phyloP scores from a whole-genome alignment of 2,797 vertebrate genomes.

The Dendrocincla tyrannina region DNA sequence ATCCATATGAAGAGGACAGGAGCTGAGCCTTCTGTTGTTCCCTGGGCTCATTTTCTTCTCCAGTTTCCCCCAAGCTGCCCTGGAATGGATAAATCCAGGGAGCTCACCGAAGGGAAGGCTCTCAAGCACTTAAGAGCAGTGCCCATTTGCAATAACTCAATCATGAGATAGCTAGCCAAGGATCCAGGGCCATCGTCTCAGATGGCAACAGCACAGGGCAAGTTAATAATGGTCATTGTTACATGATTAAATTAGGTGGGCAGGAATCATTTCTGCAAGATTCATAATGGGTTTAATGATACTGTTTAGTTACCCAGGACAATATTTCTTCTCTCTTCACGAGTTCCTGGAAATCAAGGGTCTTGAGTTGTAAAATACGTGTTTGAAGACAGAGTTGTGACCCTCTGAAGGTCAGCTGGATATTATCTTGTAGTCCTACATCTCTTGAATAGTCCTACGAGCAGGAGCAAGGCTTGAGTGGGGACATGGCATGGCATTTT shows the following conservation, averaged over 20 bases:
- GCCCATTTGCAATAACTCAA: conserved; percentile 7
- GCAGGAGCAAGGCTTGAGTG: background rate
- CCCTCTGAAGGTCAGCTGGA: background rate
- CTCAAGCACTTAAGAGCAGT: background rate
- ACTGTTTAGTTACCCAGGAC: conserved; percentile 47
- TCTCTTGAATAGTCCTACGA: background rate
- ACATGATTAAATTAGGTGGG: conserved; percentile 47
- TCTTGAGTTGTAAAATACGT: background rate
- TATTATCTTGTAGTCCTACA: background rate
- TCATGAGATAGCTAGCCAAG: background rate
- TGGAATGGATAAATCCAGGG: background rate
- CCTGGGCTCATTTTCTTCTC: background rate
- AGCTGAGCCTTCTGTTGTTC: background rate
- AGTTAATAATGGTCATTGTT: conserved; percentile 50
- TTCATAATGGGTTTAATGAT: conserved; percentile 42
- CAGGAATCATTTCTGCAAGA: conserved; percentile 23
- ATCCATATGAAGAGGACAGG: background rate
- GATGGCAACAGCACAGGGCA: conserved; percentile 28
- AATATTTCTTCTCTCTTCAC: conserved; percentile 33
- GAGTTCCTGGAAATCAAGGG: conserved; percentile 52
- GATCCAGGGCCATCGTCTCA: conserved; percentile 25
- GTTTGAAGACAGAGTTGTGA: background rate
- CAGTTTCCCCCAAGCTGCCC: background rate
- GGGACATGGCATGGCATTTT: background rate
- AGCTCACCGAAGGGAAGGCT: background rate